These are phyloP conservation scores for Penaeus vannamei DNA, from an alignment of 1,140 invertebrate genomes.

Conservation along the genomic window DNA sequence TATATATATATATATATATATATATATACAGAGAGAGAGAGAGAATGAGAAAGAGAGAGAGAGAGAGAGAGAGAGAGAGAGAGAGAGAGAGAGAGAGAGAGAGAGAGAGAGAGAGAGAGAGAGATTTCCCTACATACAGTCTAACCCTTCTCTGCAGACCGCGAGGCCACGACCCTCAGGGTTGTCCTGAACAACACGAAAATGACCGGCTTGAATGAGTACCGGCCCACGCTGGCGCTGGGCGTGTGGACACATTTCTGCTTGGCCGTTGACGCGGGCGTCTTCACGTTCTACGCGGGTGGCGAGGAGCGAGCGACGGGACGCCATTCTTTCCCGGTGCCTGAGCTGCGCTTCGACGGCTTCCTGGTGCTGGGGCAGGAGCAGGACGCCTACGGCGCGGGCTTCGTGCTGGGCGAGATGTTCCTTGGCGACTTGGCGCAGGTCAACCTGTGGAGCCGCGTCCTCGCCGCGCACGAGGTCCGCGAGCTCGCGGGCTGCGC, in stretches of 20 bases:
- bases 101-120: slow-evolving; percentile 27
- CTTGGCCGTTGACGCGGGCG: neutral
- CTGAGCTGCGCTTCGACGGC: slow-evolving; percentile 7
- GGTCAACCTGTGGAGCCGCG: slow-evolving; percentile 39
- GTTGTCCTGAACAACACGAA: slow-evolving; percentile 26
- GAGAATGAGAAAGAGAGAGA: too few relatives aligned
- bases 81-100: slow-evolving; percentile 24
- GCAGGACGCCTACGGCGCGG: slow-evolving; percentile 36
- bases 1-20: too few relatives aligned
- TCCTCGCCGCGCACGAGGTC: neutral
- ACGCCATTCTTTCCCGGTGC: neutral
- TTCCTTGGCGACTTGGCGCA: slow-evolving; percentile 38
- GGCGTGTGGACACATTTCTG: slow-evolving; percentile 46
- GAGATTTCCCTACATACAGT: neutral
- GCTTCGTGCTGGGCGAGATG: slow-evolving; percentile 35
- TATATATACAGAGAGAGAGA: too few relatives aligned
- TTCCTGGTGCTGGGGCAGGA: slow-evolving; percentile 43
- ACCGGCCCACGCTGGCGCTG: slow-evolving; percentile 2
- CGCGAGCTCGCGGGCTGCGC: neutral
- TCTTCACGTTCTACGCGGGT: neutral
- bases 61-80: neutral
- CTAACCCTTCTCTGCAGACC: slow-evolving; percentile 18
- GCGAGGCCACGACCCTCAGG: neutral
- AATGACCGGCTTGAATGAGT: slow-evolving; percentile 7
- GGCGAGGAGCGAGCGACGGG: neutral